Percentiles rank a stretch among this genome's conserved stretches.
These are phyloP conservation scores for Taeniopygia guttata DNA, from an alignment of 2,797 vertebrate genomes.

Conservation along the genomic window DNA sequence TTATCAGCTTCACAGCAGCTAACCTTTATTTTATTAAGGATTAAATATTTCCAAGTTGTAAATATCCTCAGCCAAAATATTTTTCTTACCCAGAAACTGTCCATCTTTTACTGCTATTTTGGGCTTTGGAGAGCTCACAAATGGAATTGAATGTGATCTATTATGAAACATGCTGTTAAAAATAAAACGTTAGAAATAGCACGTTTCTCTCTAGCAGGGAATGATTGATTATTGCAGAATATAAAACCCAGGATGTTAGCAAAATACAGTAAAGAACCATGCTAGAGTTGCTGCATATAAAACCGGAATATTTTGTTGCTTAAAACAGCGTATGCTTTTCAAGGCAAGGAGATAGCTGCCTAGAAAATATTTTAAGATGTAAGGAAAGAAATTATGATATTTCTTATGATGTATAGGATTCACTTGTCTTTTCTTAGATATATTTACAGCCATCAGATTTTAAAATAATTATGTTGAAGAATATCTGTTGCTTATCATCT, in stretches of 20 bases:
- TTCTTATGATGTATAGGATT: not conserved
- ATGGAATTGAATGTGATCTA: constrained; percentile 62
- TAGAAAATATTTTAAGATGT: constrained; percentile 40
- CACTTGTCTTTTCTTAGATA: not conserved
- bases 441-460: constrained; percentile 13
- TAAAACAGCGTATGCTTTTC: not conserved
- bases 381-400: not conserved
- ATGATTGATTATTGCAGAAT: constrained; percentile 54
- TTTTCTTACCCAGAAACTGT: constrained; percentile 42
- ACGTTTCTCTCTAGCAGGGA: constrained; percentile 48
- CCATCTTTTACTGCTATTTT: constrained; percentile 59
- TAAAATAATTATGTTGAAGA: not conserved
- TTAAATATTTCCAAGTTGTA: constrained; percentile 17
- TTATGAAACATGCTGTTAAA: constrained; percentile 64
- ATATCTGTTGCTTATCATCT: not conserved
- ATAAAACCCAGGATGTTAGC: constrained; percentile 29
- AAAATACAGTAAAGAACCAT: not conserved
- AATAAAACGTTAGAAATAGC: constrained; percentile 65
- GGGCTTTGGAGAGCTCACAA: constrained; percentile 56
- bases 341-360: not conserved
- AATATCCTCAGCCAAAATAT: constrained; percentile 12
- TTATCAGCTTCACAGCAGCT: not conserved
- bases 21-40: constrained; percentile 25
- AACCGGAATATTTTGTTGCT: not conserved
- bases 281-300: not conserved